Base-by-base conservation (phyloP, 2,113 vertebrate species). In the Nipponia nippon region DNA sequence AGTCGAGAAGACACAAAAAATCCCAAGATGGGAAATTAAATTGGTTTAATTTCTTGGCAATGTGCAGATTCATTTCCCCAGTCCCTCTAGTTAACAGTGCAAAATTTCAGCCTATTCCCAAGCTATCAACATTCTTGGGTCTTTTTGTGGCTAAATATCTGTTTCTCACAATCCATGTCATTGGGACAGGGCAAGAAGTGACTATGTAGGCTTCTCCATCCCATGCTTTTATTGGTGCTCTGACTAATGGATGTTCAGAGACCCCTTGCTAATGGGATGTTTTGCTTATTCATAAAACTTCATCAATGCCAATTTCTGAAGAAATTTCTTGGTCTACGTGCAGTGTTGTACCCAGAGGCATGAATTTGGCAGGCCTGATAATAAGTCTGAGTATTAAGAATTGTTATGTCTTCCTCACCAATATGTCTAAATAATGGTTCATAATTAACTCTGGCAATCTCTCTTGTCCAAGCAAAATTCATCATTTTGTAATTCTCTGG, bases 321-420 rank as follows among this genome's bases (percentile, higher is more conserved):
- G 76, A 83, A 95, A 65, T 71, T 86, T 88, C 87, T 96, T 86
- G 52, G 52, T 96, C 88, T 95, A 91, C n/a, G 44, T 96, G 90
- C 89, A 75, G 50, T 5, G 9, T 76, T 94, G 84, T 95, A 90
- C 79, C 94, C 83, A 80, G 90, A 92, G 93, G 83, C 93, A 95
- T 58, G 73, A 83, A 97, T 92, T 83, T 96, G 93, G 92, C 94
- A 97, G 82, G 82, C 62, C 40, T 92, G 71, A 86, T 97, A 94
- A 55, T 72, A 96, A 95, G 86, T 91, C 93, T 90, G 78, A 75
- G 61, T 46, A 81, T 65, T 92, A 72, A 92, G 89, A 86, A 89
- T 89, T 94, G 83, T 97, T 94, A 79, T 94, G 91, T 97, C 93
- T 96, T 89, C 77, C 85, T 97, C 92, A 93, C 93, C 95, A 91